Evolutionary conservation across 2,113 vertebrate species (phyloP), one percentile per base, ranked within the genome.

Genomic region (Rousettus leschenaultii): DNA sequence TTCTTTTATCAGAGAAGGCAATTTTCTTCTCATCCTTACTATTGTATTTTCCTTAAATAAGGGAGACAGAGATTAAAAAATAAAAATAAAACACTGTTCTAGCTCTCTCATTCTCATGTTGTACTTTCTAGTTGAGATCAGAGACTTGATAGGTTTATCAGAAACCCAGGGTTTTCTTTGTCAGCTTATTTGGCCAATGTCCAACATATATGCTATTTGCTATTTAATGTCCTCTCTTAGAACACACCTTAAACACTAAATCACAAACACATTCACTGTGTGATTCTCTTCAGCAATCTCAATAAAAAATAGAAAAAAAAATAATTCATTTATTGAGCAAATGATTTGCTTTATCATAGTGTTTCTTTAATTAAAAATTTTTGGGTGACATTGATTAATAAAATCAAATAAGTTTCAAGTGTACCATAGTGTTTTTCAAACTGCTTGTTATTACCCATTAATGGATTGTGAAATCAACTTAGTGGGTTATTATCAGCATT

Each of bases 221-320:
- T 85, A 59, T 68, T 90, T 63, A 89, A 30, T 65, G 22, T 68
- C 51, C 65, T 95, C 26, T 88, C 48, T 40, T 48, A 66, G 53
- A 77, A 73, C 68, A 80, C 28, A 84, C 18, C 45, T 78, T 89
- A 80, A 95, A 89, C 24, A 85, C 68, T 87, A 95, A 91, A 74
- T 61, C 15, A 73, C 55, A 95, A 95, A 94, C 57, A 93, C 0
- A 45, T 1, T 26, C 65, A 83, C 3, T 35, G 30, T 77, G n/a
- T 77, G 30, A 24, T 86, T 92, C 74, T 94, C 30, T 71, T 94
- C 15, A 82, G 55, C 35, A 77, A 85, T 79, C 12, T 71, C 35
- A 79, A 71, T 40, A n/a, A 59, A 38, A 93, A 87, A 92, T 6
- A 92, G 9, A 14, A 48, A 74, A 80, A 63, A 48, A 57, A 11